phyloP scores from a whole-genome alignment of 2,113 vertebrate genomes.

The Rostratula benghalensis region DNA sequence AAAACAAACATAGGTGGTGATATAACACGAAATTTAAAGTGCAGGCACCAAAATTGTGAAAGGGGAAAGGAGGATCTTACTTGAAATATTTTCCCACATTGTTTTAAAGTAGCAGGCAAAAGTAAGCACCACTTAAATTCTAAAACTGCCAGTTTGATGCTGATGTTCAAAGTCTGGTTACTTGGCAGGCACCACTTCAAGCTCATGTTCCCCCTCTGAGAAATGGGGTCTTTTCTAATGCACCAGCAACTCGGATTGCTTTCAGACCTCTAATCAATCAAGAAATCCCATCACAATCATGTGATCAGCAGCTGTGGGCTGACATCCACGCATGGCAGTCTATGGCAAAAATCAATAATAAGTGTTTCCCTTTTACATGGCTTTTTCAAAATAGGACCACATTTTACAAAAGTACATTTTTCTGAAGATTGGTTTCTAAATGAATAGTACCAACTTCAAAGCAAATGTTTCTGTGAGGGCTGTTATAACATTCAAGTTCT shows the following conservation, averaged over 20 bases:
- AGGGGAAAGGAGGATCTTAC: background rate
- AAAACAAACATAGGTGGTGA: background rate
- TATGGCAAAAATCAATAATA: background rate
- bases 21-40: background rate
- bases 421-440: background rate
- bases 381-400: background rate
- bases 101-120: background rate
- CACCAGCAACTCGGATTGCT: background rate
- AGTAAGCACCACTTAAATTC: background rate
- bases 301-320: background rate
- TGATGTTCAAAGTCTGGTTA: background rate
- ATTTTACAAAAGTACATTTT: conserved; percentile 1
- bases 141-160: background rate
- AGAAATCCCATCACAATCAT: background rate
- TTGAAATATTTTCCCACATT: background rate
- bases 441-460: conserved; percentile 39
- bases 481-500: conserved; percentile 23
- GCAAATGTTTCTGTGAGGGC: background rate
- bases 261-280: background rate
- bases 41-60: background rate
- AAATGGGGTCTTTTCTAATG: background rate
- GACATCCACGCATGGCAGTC: background rate
- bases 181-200: background rate
- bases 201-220: background rate
- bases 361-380: background rate